Percentiles rank a stretch among this genome's conserved stretches.
These are phyloP conservation scores for Sebastes melanostomus DNA, from an alignment of 2,797 vertebrate genomes.

Conservation along the genomic window DNA sequence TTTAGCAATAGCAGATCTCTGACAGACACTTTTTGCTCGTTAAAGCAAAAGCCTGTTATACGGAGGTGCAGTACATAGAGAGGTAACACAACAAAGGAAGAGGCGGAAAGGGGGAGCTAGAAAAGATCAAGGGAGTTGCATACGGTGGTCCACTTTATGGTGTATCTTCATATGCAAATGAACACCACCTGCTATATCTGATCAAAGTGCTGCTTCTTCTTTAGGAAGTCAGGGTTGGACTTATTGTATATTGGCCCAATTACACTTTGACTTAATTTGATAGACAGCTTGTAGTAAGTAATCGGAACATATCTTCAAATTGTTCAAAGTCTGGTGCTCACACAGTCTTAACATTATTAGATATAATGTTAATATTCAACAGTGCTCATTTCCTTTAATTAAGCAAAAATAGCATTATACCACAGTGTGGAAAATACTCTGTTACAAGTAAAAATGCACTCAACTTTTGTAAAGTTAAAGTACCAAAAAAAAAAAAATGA, in stretches of 20 bases:
- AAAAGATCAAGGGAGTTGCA: conserved; percentile 5
- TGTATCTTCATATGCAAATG: not conserved
- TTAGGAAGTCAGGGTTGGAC: not conserved
- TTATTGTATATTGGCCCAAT: not conserved
- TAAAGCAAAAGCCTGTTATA: conserved; percentile 19
- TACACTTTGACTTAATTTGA: not conserved
- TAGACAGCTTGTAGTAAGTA: not conserved
- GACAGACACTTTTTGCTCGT: conserved; percentile 12
- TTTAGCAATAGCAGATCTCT: conserved; percentile 11
- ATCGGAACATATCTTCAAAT: not conserved
- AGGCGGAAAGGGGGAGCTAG: not conserved
- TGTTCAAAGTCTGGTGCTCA: not conserved
- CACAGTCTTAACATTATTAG: not conserved
- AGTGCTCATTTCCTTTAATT: not conserved
- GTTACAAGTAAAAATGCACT: not conserved
- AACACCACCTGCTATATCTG: not conserved
- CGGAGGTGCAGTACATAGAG: conserved; percentile 9
- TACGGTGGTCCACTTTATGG: not conserved
- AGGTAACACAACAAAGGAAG: conserved; percentile 1
- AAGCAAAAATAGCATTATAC: not conserved
- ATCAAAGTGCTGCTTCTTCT: not conserved
- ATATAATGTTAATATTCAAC: not conserved
- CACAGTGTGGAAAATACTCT: not conserved
- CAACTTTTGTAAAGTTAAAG: not conserved
- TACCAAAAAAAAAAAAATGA: too few species aligned